Percentiles rank a stretch among this genome's conserved stretches.
phyloP scores from a whole-genome alignment of 2,888 invertebrate species.

The Autographa gamma region DNA sequence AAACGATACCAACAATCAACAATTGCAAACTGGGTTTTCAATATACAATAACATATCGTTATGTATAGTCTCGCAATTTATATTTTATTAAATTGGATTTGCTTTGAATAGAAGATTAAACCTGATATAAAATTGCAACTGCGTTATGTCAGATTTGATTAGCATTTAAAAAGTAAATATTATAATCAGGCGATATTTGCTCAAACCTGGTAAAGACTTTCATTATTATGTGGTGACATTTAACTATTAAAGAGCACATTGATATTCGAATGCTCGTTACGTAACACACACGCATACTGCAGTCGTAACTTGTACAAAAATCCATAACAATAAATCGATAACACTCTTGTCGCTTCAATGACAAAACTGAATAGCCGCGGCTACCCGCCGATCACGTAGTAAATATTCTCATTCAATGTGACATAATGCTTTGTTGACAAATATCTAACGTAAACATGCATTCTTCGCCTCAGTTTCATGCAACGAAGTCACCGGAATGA shows the following conservation, averaged over 20 bases:
- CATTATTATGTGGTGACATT: constrained; percentile 8
- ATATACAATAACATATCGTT: not conserved
- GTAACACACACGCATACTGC: constrained; percentile 28
- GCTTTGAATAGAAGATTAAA: not conserved
- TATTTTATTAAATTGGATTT: not conserved
- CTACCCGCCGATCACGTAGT: constrained; percentile 36
- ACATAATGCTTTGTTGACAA: constrained; percentile 78
- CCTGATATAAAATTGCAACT: not conserved
- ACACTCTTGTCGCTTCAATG: constrained; percentile 46
- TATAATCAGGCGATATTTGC: constrained; percentile 14
- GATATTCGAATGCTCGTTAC: constrained; percentile 21
- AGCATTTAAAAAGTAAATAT: constrained; percentile 10
- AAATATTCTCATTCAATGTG: constrained; percentile 68
- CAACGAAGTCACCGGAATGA: constrained; percentile 28
- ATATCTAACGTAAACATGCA: constrained; percentile 74
- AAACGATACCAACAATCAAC: not conserved
- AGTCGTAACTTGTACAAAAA: constrained; percentile 24
- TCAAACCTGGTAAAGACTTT: constrained; percentile 24
- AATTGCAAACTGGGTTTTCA: not conserved
- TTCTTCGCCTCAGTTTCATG: constrained; percentile 67
- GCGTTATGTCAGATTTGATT: constrained; percentile 2
- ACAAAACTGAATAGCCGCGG: constrained; percentile 58
- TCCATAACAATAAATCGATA: constrained; percentile 27
- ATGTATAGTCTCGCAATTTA: not conserved
- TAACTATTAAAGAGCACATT: constrained; percentile 22